Percentiles rank a stretch among this genome's conserved stretches.
Evolutionary conservation across 2,113 vertebrate species (phyloP).

Genomic region (Eclectus roratus): DNA sequence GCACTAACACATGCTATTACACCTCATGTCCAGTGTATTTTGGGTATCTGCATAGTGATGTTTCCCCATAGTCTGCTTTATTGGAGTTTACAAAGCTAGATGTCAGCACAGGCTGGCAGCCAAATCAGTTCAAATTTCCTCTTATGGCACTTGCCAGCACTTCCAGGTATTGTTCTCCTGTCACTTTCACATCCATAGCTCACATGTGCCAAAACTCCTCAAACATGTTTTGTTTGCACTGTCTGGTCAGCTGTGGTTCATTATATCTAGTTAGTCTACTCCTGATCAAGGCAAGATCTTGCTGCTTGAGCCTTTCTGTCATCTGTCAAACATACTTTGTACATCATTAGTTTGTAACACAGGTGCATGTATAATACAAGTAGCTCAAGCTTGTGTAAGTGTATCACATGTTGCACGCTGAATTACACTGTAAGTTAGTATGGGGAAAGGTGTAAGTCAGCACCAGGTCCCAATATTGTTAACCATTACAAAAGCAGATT

Average conservation of each 20-base stretch:
- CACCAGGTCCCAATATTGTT: not conserved
- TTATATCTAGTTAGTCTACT: not conserved
- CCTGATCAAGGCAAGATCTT: not conserved
- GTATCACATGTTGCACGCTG: not conserved
- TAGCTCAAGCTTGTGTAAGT: not conserved
- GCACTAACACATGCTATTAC: not conserved
- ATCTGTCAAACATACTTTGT: not conserved
- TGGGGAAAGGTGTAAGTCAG: not conserved
- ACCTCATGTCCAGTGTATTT: not conserved
- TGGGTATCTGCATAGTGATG: not conserved
- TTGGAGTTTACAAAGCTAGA: not conserved
- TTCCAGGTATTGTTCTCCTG: not conserved
- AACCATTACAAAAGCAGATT: not conserved
- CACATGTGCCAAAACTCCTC: rapidly evolving
- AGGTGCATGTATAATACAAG: not conserved
- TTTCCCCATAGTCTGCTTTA: not conserved
- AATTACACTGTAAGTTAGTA: not conserved
- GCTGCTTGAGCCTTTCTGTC: not conserved
- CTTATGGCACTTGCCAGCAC: not conserved
- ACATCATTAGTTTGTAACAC: not conserved
- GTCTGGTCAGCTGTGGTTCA: not conserved
- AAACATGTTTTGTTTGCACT: not conserved
- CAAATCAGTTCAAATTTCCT: not conserved
- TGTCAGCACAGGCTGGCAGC: not conserved
- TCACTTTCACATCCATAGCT: not conserved